Percentiles rank a stretch among this genome's conserved stretches.
phyloP scores from a whole-genome alignment of 2,797 vertebrate genomes.

The Melanotaenia parkinsoni region DNA sequence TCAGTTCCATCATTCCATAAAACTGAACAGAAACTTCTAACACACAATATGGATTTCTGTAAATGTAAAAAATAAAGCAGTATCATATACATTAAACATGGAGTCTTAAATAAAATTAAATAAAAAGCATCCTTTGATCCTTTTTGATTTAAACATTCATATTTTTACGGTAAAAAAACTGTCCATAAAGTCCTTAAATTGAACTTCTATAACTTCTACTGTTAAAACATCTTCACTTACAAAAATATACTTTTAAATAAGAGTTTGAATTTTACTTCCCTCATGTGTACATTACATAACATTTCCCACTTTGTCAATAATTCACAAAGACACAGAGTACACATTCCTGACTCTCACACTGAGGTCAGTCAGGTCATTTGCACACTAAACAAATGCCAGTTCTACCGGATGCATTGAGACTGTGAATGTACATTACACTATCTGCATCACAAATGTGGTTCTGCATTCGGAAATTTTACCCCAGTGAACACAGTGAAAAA shows the following conservation, averaged over 20 bases:
- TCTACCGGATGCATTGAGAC: background rate
- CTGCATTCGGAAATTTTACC: slow-evolving; percentile 1
- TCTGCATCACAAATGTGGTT: background rate
- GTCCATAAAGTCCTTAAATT: background rate
- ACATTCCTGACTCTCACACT: slow-evolving; percentile 15
- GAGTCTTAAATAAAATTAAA: background rate
- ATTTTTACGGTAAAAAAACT: background rate
- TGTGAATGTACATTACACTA: background rate
- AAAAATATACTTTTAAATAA: slow-evolving; percentile 13
- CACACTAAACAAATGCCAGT: slow-evolving; percentile 22
- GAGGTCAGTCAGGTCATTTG: slow-evolving; percentile 14
- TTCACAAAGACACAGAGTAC: slow-evolving; percentile 45
- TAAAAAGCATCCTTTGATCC: background rate
- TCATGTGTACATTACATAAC: slow-evolving; percentile 25
- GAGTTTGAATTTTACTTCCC: slow-evolving; percentile 12
- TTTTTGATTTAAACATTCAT: slow-evolving; percentile 17
- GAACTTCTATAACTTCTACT: background rate
- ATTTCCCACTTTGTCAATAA: slow-evolving; percentile 53
- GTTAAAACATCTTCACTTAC: background rate
- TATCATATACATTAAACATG: background rate
- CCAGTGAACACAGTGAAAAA: background rate
- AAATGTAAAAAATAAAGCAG: background rate
- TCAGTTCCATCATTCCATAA: background rate
- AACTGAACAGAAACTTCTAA: slow-evolving; percentile 19
- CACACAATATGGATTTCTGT: slow-evolving; percentile 1